Conservation (phyloP, 1,140 invertebrate species). For the Drosophila pandora region DNA sequence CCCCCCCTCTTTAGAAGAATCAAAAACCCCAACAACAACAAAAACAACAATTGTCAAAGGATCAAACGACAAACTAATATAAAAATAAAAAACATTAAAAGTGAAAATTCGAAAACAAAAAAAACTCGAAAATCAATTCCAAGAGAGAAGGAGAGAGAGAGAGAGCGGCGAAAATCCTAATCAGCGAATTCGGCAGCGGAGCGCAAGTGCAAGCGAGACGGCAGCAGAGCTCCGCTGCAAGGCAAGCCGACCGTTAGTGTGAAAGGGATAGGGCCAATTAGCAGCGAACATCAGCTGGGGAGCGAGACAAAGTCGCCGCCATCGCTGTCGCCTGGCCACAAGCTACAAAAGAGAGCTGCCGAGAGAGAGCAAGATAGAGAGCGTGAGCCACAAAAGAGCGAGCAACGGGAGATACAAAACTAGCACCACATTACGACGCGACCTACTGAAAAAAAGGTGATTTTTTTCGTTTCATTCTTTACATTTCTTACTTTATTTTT, state of each 20-base stretch:
- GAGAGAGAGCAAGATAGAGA: background rate
- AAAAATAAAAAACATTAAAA: background rate
- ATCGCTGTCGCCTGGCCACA: conserved; percentile 1
- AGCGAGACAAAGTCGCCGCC: conserved; percentile 2
- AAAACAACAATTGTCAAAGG: background rate
- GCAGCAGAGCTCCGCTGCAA: conserved; percentile 55
- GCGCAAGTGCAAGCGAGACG: conserved; percentile 39
- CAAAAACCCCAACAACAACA: conserved; percentile 11
- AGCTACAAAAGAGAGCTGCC: background rate
- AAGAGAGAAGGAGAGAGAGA: conserved; percentile 8
- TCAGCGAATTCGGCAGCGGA: conserved; percentile 45
- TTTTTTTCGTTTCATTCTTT: conserved; percentile 65
- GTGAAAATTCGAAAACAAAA: conserved; percentile 12
- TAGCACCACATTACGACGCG: conserved; percentile 59
- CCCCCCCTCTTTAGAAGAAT: background rate
- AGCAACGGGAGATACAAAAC: conserved; percentile 36
- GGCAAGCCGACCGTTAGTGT: conserved; percentile 24
- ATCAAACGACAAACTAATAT: background rate
- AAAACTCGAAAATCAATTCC: conserved; percentile 16
- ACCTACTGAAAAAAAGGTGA: conserved; percentile 76
- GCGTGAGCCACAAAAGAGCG: conserved; percentile 28
- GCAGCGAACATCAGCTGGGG: conserved; percentile 3
- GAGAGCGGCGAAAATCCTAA: conserved; percentile 32
- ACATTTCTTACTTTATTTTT: conserved; percentile 43
- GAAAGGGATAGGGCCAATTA: conserved; percentile 2